phyloP scores from a whole-genome alignment of 1,140 invertebrate species.

The Dreissena polymorpha region DNA sequence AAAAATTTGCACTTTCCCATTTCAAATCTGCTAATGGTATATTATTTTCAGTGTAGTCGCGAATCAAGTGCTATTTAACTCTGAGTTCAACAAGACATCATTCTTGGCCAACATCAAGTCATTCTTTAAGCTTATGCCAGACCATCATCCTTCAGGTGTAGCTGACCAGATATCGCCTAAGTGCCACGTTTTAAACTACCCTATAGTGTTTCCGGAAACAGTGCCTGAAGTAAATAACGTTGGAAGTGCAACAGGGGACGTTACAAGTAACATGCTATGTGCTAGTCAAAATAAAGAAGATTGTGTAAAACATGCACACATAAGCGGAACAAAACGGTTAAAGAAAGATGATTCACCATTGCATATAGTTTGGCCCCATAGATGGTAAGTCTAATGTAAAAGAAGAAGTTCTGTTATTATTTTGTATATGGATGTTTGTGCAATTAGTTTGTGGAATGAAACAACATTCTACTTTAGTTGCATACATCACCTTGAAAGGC shows the following conservation, averaged over 20 bases:
- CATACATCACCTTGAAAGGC: not conserved
- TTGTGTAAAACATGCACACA: not conserved
- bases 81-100: constrained; percentile 85
- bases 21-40: too few species aligned
- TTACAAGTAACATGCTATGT: not conserved
- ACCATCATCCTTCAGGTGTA: constrained; percentile 83
- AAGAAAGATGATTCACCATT: constrained; percentile 71
- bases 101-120: constrained; percentile 84
- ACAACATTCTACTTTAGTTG: not conserved
- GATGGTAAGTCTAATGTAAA: constrained; percentile 81
- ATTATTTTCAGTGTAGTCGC: constrained; percentile 84
- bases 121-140: constrained; percentile 86
- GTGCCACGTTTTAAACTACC: constrained; percentile 86
- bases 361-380: constrained; percentile 88
- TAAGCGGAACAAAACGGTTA: constrained; percentile 8
- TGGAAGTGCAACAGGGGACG: not conserved
- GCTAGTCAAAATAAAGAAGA: not conserved
- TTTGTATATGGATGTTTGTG: not conserved
- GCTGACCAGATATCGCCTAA: constrained; percentile 83
- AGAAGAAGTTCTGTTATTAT: not conserved
- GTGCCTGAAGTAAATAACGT: not conserved
- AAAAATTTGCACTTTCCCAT: too few species aligned
- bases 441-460: not conserved
- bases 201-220: constrained; percentile 80
- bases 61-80: constrained; percentile 88